Percentiles rank a stretch among this genome's conserved stretches.
phyloP scores from a whole-genome alignment of 2,888 invertebrate genomes.

The Desoria tigrina region DNA sequence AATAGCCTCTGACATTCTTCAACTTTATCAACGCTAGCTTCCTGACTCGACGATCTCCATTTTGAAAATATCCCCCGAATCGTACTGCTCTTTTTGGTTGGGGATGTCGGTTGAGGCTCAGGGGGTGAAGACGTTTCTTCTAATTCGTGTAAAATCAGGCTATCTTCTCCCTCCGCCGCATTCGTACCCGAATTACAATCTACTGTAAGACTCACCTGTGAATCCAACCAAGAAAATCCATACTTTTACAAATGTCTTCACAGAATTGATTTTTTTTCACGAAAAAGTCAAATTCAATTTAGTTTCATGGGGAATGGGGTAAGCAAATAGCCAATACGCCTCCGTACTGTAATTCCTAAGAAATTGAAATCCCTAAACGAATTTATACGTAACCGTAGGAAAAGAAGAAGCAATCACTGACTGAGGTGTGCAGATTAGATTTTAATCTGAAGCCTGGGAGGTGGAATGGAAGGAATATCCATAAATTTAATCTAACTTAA shows the following conservation, averaged over 20 bases:
- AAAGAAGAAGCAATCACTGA: constrained; percentile 1
- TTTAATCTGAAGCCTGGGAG: constrained; percentile 19
- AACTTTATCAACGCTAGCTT: constrained; percentile 51
- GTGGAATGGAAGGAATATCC: neutral
- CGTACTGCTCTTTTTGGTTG: constrained; percentile 45
- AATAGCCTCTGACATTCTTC: constrained; percentile 49
- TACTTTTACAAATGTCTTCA: no score
- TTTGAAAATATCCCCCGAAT: constrained; percentile 52
- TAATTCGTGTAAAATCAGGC: constrained; percentile 48
- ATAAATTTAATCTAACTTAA: neutral
- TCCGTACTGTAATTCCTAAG: neutral
- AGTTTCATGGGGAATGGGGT: neutral
- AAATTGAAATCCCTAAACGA: constrained; percentile 1
- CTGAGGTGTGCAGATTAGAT: constrained; percentile 12
- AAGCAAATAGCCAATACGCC: neutral
- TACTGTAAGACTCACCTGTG: constrained; percentile 57
- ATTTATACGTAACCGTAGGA: neutral
- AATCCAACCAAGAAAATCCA: neutral
- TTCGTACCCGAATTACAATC: constrained; percentile 55
- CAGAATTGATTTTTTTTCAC: neutral
- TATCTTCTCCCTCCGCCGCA: constrained; percentile 49
- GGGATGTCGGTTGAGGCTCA: constrained; percentile 37
- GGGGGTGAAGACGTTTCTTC: constrained; percentile 47
- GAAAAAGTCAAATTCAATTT: neutral
- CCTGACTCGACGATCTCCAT: constrained; percentile 54